Evolutionary conservation across 1,140 invertebrate genomes (phyloP).

Genomic region (Notospermus geniculatus): DNA sequence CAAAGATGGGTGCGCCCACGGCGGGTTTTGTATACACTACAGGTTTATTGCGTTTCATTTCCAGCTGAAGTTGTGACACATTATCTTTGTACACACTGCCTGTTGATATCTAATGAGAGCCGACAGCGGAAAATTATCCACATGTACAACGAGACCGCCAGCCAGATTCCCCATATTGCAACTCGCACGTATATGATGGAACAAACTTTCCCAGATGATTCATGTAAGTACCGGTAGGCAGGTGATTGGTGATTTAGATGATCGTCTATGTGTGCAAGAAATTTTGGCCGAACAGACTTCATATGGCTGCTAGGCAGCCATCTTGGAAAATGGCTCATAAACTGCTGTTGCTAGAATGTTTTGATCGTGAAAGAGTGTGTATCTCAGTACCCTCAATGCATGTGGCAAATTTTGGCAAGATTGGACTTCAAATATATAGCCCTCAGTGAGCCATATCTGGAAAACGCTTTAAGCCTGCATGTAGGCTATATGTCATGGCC

Average conservation of each 20-base stretch:
- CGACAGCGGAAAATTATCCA: conserved; percentile 34
- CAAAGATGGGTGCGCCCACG: too few species aligned
- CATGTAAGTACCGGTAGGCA: conserved; percentile 19
- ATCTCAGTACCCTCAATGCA: too few species aligned
- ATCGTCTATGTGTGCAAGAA: not conserved
- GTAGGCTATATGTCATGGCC: too few species aligned
- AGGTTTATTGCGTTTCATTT: too few species aligned
- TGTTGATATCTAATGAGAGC: conserved; percentile 43
- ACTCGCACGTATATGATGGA: conserved; percentile 14
- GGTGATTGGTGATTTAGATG: not conserved
- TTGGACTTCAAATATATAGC: too few species aligned
- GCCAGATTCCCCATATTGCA: conserved; percentile 14
- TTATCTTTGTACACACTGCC: conserved; percentile 42
- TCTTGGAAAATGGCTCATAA: not conserved
- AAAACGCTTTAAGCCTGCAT: too few species aligned
- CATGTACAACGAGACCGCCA: conserved; percentile 36
- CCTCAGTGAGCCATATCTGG: too few species aligned
- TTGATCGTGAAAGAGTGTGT: too few species aligned
- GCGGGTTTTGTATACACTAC: too few species aligned
- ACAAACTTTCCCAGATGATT: conserved; percentile 25
- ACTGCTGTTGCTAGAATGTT: not conserved
- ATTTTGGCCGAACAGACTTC: not conserved
- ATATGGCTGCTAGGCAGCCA: not conserved
- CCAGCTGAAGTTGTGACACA: conserved; percentile 44
- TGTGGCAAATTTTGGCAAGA: too few species aligned